Evolutionary conservation across 2,888 invertebrate genomes (phyloP).

Genomic region (Caradrina clavipalpis): DNA sequence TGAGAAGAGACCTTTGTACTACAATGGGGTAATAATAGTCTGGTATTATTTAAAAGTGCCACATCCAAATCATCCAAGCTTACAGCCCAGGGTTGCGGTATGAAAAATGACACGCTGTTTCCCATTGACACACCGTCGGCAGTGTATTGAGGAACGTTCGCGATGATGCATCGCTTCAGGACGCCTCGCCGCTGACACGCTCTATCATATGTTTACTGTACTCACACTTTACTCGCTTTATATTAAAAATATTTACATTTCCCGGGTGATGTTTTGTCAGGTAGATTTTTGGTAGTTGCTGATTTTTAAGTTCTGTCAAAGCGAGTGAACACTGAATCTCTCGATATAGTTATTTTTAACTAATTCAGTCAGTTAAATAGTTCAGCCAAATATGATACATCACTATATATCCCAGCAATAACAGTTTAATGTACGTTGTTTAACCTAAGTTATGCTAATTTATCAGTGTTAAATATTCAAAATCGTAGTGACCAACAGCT

Average conservation of each 20-base stretch:
- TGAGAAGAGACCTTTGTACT: too few relatives aligned
- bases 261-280: neutral
- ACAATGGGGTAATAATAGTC: too few relatives aligned
- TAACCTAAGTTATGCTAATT: too few relatives aligned
- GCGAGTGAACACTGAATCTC: too few relatives aligned
- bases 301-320: too few relatives aligned
- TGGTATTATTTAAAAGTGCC: constrained; percentile 21
- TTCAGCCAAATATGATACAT: too few relatives aligned
- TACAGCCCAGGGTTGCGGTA: constrained; percentile 45
- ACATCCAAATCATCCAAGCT: constrained; percentile 31
- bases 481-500: too few relatives aligned
- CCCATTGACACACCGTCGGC: constrained; percentile 75
- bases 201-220: constrained; percentile 29
- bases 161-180: constrained; percentile 64
- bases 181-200: constrained; percentile 35
- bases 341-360: too few relatives aligned
- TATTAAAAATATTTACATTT: constrained; percentile 9
- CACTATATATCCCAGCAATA: too few relatives aligned
- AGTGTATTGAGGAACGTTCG: constrained; percentile 66
- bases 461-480: too few relatives aligned
- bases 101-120: constrained; percentile 79
- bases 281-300: neutral
- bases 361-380: too few relatives aligned
- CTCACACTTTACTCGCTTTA: constrained; percentile 12
- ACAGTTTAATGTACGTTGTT: too few relatives aligned